These are phyloP conservation scores for Nemoura dubitans DNA, from an alignment of 2,888 invertebrate species.

Conservation along the genomic window DNA sequence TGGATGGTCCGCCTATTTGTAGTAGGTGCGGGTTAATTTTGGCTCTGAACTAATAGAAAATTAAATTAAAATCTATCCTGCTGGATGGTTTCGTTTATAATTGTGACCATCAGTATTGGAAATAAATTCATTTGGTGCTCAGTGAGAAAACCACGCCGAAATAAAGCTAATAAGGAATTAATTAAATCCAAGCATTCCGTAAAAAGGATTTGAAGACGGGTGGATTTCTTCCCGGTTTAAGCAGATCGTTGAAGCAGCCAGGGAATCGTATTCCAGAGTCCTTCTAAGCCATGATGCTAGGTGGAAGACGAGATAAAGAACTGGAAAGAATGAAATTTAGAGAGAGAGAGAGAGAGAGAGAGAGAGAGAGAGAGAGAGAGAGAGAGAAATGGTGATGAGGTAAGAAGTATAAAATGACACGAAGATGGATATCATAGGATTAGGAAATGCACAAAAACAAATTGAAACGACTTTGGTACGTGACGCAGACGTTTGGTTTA, in stretches of 20 bases:
- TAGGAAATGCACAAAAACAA: slow-evolving; percentile 38
- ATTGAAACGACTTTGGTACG: slow-evolving; percentile 37
- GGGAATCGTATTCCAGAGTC: background rate
- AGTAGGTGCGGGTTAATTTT: background rate
- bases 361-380: background rate
- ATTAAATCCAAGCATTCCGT: background rate
- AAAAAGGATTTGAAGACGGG: background rate
- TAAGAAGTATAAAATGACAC: slow-evolving; percentile 35
- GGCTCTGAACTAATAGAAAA: background rate
- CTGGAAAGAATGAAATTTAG: slow-evolving; percentile 21
- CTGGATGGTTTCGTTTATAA: background rate
- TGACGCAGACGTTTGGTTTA: slow-evolving; percentile 31
- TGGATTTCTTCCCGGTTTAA: background rate
- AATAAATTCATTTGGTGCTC: background rate
- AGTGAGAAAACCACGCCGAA: background rate
- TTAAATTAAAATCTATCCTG: background rate
- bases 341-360: slow-evolving; percentile 22
- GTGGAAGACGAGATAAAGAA: slow-evolving; percentile 31
- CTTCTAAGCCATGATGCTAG: background rate
- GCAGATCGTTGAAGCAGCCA: background rate
- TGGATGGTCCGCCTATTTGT: background rate
- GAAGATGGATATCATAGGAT: slow-evolving; percentile 37
- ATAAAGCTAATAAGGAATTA: background rate
- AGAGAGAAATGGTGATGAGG: slow-evolving; percentile 40
- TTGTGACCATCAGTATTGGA: background rate